Evolutionary conservation across 2,888 invertebrate species (phyloP).

Genomic region (Sesia apiformis): DNA sequence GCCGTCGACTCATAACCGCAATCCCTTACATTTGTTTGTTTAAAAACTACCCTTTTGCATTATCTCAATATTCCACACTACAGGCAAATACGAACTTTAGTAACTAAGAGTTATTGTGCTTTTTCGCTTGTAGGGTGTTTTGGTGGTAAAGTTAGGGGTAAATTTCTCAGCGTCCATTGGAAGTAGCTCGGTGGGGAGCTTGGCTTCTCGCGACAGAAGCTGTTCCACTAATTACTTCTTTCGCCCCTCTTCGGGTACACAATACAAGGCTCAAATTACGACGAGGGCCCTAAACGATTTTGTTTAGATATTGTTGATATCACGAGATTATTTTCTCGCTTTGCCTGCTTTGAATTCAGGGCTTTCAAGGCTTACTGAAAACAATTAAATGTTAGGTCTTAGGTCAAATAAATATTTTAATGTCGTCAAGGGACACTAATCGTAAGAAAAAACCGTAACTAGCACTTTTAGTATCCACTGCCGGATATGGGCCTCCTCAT

Average conservation of each 20-base stretch:
- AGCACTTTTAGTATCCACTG: no score
- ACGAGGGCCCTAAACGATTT: slow-evolving; percentile 36
- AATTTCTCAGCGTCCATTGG: slow-evolving; percentile 24
- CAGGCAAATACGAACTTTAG: slow-evolving; percentile 20
- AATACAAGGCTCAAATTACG: slow-evolving; percentile 34
- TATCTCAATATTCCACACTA: slow-evolving; percentile 15
- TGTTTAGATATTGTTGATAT: slow-evolving; percentile 20
- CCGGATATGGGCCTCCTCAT: no score
- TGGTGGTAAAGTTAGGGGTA: slow-evolving; percentile 39
- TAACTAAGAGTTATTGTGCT: slow-evolving; percentile 15
- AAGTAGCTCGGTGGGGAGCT: slow-evolving; percentile 14
- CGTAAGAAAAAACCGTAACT: no score
- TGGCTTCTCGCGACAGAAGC: slow-evolving; percentile 45
- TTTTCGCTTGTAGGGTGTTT: slow-evolving; percentile 19
- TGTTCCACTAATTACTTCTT: slow-evolving; percentile 60
- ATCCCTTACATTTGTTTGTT: slow-evolving; percentile 56
- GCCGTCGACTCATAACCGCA: slow-evolving; percentile 50
- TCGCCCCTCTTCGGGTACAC: slow-evolving; percentile 47
- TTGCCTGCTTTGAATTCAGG: no score
- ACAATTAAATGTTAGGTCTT: no score
- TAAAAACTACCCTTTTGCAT: slow-evolving; percentile 49
- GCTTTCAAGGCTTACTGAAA: no score
- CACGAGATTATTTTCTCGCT: no score
- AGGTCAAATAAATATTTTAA: no score
- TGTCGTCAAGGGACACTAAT: no score